phyloP scores from a whole-genome alignment of 1,140 invertebrate species.

The Drosophila santomea region DNA sequence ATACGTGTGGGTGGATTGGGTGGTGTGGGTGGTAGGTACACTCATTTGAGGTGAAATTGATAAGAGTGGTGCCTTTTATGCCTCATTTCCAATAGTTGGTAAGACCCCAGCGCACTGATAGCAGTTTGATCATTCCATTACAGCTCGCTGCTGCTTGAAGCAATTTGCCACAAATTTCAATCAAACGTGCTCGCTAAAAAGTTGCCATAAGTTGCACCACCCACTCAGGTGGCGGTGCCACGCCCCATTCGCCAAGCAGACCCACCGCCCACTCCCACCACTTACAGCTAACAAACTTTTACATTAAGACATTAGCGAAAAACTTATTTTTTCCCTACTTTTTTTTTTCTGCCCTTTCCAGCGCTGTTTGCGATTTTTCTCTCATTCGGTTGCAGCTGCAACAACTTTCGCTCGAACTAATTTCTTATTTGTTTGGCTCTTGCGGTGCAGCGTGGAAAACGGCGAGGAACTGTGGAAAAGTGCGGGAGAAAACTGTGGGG shows the following conservation, averaged over 20 bases:
- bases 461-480: slow-evolving; percentile 2
- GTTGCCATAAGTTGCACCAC: slow-evolving; percentile 67
- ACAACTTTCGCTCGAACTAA: slow-evolving; percentile 78
- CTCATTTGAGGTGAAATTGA: slow-evolving; percentile 34
- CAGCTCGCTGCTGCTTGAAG: slow-evolving; percentile 50
- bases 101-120: slow-evolving; percentile 37
- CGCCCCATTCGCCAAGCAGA: slow-evolving; percentile 1
- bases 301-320: slow-evolving; percentile 82
- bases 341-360: slow-evolving; percentile 1
- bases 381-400: slow-evolving; percentile 68
- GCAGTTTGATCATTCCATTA: slow-evolving; percentile 59
- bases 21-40: slow-evolving; percentile 16
- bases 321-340: slow-evolving; percentile 56
- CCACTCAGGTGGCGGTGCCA: slow-evolving; percentile 47
- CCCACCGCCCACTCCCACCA: slow-evolving; percentile 18
- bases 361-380: slow-evolving; percentile 64
- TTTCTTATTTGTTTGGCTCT: slow-evolving; percentile 80
- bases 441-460: slow-evolving; percentile 37
- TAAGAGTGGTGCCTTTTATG: slow-evolving; percentile 53
- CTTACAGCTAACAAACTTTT: slow-evolving; percentile 77
- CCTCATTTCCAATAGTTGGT: slow-evolving; percentile 54
- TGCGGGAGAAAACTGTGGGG: slow-evolving; percentile 6
- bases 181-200: slow-evolving; percentile 78
- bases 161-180: slow-evolving; percentile 81
- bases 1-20: slow-evolving; percentile 21